A percentile compares a stretch with the other conserved stretches of the same genome.
Evolutionary conservation across 2,113 vertebrate species (phyloP).

Genomic region (Blennius ocellaris): DNA sequence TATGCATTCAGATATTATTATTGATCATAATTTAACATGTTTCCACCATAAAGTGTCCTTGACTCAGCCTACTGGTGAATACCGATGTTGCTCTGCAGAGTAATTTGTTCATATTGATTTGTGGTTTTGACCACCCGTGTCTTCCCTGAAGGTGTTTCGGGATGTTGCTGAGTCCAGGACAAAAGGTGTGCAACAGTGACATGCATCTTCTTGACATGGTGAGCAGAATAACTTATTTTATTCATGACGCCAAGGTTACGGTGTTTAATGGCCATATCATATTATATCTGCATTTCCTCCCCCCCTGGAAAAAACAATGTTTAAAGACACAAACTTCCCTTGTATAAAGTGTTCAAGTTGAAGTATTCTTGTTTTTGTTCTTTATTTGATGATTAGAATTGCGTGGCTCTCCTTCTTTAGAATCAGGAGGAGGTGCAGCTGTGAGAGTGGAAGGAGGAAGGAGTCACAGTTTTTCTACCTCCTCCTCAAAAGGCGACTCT

Average conservation of each 20-base stretch:
- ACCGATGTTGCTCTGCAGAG: slow-evolving; percentile 4
- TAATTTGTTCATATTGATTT: slow-evolving; percentile 20
- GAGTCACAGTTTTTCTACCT: too few relatives aligned
- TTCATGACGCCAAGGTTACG: not conserved
- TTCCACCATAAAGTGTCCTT: not conserved
- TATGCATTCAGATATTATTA: not conserved
- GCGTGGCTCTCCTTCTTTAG: too few relatives aligned
- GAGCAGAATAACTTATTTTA: slow-evolving; percentile 57
- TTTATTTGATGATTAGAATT: too few relatives aligned
- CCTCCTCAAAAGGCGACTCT: too few relatives aligned
- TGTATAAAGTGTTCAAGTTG: too few relatives aligned
- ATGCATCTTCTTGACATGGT: slow-evolving; percentile 99
- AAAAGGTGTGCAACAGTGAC: slow-evolving; percentile 96
- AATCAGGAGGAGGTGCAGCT: too few relatives aligned
- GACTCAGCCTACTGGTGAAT: not conserved
- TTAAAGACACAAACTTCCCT: not conserved
- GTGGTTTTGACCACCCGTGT: slow-evolving; percentile 7
- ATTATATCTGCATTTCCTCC: too few relatives aligned
- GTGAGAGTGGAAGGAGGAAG: too few relatives aligned
- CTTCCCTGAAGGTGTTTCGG: slow-evolving; percentile 91
- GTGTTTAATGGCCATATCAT: too few relatives aligned
- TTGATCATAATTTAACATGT: not conserved
- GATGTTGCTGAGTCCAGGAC: slow-evolving; percentile 96
- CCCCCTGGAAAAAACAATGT: too few relatives aligned
- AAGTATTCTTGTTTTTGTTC: too few relatives aligned